Conservation (phyloP, 2,113 vertebrate genomes). For the Bubo scandiacus region DNA sequence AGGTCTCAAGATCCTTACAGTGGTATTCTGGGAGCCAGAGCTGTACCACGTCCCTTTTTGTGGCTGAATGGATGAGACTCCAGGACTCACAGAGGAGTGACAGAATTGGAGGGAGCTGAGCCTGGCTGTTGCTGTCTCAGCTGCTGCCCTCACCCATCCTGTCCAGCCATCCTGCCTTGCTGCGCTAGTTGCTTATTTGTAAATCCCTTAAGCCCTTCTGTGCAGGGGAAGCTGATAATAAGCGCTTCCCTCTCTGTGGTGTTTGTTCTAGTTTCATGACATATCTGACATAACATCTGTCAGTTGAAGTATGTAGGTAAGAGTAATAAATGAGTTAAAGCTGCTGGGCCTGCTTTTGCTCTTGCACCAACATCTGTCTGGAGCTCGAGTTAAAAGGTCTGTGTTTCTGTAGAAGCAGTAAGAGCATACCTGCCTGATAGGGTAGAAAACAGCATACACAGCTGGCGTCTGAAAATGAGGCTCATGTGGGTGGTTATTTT, state of each 20-base stretch:
- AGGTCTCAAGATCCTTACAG: neutral
- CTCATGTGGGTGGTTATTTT: neutral
- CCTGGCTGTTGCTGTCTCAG: neutral
- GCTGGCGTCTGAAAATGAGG: neutral
- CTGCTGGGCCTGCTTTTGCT: neutral
- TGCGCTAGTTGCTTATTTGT: neutral
- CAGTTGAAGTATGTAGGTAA: neutral
- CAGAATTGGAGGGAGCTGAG: neutral
- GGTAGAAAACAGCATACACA: neutral
- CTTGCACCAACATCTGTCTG: neutral
- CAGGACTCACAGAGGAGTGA: neutral
- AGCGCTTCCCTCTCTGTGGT: neutral
- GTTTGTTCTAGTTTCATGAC: neutral
- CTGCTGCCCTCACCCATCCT: neutral
- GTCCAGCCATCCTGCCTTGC: neutral
- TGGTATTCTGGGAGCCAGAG: neutral
- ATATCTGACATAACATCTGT: neutral
- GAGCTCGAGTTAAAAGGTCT: neutral
- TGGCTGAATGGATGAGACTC: neutral
- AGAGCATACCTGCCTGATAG: neutral
- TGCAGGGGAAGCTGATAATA: neutral
- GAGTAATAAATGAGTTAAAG: neutral
- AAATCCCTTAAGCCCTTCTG: neutral
- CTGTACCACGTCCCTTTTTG: fast-evolving
- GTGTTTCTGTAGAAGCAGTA: neutral